phyloP scores from a whole-genome alignment of 2,888 invertebrate genomes.

The Ditula angustiorana region DNA sequence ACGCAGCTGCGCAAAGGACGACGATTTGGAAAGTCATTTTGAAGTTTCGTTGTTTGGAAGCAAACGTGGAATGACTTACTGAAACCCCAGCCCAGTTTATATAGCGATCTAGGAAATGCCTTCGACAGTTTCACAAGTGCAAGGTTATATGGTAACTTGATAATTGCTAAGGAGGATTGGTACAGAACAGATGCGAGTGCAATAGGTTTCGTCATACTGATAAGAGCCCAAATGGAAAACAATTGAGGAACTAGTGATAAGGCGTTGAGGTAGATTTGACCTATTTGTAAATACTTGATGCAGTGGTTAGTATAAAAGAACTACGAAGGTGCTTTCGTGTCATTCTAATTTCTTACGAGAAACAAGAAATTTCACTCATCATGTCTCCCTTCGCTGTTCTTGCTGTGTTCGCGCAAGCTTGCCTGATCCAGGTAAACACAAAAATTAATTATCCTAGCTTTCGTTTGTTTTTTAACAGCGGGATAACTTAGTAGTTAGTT shows the following conservation, averaged over 20 bases:
- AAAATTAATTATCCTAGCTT: neutral
- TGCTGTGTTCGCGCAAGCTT: constrained; percentile 17
- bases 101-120: neutral
- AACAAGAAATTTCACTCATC: constrained; percentile 14
- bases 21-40: constrained; percentile 18
- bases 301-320: constrained; percentile 29
- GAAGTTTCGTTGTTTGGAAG: neutral
- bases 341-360: neutral
- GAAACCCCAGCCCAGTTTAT: neutral
- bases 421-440: constrained; percentile 27
- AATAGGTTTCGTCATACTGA: neutral
- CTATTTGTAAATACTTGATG: neutral
- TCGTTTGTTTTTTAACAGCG: no score
- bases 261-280: no score
- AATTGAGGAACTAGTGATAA: no score
- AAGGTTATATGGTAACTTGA: neutral
- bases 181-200: neutral
- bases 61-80: neutral
- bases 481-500: no score
- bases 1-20: constrained; percentile 21
- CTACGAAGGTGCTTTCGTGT: neutral
- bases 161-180: neutral
- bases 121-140: neutral
- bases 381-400: constrained; percentile 16
- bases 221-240: neutral